Conservation (phyloP, 2,888 invertebrate genomes). For the Ectemnius lituratus region DNA sequence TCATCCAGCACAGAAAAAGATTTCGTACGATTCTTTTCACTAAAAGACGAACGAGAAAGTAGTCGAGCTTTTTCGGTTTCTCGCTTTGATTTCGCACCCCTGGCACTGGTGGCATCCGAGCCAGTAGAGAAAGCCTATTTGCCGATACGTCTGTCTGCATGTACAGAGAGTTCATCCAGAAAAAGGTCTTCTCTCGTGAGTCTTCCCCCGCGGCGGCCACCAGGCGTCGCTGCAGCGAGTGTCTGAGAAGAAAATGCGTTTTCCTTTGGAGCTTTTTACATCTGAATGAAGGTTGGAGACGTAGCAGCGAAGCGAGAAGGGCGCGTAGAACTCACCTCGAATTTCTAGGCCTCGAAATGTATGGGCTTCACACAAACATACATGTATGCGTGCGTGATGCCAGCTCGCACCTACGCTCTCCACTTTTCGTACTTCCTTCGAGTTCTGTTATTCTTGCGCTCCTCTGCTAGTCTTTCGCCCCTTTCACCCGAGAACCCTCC, state of each 20-base stretch:
- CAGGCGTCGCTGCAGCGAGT: conserved; percentile 29
- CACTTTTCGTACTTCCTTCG: not conserved
- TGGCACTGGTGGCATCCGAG: too few species aligned
- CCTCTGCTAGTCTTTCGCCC: conserved; percentile 15
- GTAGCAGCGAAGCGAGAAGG: not conserved
- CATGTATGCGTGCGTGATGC: too few species aligned
- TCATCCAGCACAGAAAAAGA: too few species aligned
- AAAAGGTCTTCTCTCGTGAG: conserved; percentile 35
- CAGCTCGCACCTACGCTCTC: not conserved
- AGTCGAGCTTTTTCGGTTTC: too few species aligned
- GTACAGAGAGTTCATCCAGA: not conserved
- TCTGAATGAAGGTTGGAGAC: conserved; percentile 54
- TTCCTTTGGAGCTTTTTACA: conserved; percentile 56
- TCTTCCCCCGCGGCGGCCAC: conserved; percentile 39
- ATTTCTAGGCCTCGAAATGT: too few species aligned
- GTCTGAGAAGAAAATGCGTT: conserved; percentile 47
- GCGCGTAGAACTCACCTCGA: too few species aligned
- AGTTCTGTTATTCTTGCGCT: conserved; percentile 29
- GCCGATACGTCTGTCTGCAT: conserved; percentile 24
- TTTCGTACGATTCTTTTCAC: too few species aligned
- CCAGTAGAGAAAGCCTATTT: conserved; percentile 4
- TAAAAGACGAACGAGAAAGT: too few species aligned
- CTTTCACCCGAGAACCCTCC: conserved; percentile 34
- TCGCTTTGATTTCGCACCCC: too few species aligned
- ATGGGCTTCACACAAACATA: too few species aligned